A percentile compares a stretch with the other conserved stretches of the same genome.
phyloP scores from a whole-genome alignment of 2,797 vertebrate species.

The Squalus acanthias region DNA sequence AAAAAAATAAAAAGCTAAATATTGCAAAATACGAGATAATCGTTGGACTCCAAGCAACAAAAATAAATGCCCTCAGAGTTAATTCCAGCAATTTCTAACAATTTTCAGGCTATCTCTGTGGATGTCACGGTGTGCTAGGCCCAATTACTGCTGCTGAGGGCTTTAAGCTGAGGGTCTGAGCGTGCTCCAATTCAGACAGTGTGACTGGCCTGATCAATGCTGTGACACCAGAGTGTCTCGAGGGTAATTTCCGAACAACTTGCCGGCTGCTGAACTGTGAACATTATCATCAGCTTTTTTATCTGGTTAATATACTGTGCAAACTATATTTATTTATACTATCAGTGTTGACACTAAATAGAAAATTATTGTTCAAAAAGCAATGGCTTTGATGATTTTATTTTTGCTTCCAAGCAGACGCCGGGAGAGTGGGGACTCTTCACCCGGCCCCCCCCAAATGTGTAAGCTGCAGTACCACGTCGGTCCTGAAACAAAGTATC shows the following conservation, averaged over 20 bases:
- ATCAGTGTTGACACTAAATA: neutral
- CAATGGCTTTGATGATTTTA: neutral
- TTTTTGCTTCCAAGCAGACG: neutral
- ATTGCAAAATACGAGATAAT: neutral
- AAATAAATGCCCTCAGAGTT: neutral
- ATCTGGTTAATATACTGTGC: neutral
- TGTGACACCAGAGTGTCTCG: neutral
- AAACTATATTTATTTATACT: neutral
- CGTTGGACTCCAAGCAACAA: neutral
- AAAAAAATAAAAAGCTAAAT: neutral
- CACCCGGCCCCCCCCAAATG: neutral
- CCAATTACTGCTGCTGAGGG: neutral
- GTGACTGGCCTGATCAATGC: neutral
- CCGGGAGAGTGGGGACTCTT: neutral
- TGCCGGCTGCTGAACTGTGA: neutral
- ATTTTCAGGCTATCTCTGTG: neutral
- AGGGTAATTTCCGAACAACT: neutral
- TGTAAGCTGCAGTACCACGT: neutral
- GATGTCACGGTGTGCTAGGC: neutral
- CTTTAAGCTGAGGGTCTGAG: neutral
- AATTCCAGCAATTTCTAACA: neutral
- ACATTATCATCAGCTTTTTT: neutral
- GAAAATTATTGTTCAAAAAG: neutral
- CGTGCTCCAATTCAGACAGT: neutral
- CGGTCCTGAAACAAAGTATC: neutral